A percentile compares a stretch with the other conserved stretches of the same genome.
phyloP scores from a whole-genome alignment of 1,140 invertebrate genomes.

The Planococcus citri region DNA sequence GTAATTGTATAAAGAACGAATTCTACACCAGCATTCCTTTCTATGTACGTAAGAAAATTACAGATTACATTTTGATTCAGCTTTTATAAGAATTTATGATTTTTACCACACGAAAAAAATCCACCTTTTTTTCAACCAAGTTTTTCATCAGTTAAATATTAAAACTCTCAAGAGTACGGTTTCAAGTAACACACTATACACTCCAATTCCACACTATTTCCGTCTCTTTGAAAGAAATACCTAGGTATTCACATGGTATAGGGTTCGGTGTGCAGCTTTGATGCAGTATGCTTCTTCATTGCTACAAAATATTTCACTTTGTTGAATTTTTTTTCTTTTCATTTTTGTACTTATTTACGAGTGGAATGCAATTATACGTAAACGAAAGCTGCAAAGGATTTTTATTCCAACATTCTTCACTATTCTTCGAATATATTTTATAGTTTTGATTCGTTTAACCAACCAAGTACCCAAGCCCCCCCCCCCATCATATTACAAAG shows the following conservation, averaged over 20 bases:
- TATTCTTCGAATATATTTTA: neutral
- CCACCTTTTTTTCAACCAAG: neutral
- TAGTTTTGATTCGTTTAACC: neutral
- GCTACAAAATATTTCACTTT: neutral
- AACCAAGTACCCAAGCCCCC: too few relatives aligned
- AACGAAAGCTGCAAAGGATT: neutral
- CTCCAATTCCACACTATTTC: neutral
- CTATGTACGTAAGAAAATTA: too few relatives aligned
- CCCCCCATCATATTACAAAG: too few relatives aligned
- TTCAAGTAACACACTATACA: neutral
- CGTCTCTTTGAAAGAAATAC: neutral
- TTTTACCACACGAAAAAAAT: neutral
- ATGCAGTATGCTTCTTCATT: slow-evolving; percentile 1
- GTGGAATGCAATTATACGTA: neutral
- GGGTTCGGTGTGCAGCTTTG: neutral
- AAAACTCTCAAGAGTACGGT: neutral
- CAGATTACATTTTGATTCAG: neutral
- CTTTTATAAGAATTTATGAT: neutral
- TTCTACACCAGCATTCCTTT: too few relatives aligned
- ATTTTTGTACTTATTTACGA: neutral
- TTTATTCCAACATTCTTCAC: neutral
- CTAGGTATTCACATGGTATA: neutral
- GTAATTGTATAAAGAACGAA: too few relatives aligned
- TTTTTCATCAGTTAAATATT: neutral
- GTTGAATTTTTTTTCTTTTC: neutral